These are phyloP conservation scores for Linyphia triangularis DNA, from an alignment of 2,888 invertebrate genomes.

Conservation along the genomic window DNA sequence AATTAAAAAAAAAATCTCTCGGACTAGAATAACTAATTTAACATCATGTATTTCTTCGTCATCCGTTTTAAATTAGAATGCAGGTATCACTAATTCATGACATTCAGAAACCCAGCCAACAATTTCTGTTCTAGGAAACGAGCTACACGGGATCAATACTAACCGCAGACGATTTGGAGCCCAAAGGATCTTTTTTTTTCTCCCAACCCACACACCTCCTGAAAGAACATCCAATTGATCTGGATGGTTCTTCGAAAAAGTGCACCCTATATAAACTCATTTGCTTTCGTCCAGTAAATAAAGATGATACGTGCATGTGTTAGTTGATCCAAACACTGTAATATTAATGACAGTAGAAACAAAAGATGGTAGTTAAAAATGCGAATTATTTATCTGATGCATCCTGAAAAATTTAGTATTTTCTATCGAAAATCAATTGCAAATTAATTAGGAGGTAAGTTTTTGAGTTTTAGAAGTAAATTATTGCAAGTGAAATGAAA, in stretches of 20 bases:
- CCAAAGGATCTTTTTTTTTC: conserved; percentile 8
- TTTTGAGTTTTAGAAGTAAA: no score
- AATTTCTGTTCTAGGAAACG: not conserved
- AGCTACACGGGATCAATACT: not conserved
- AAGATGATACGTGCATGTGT: not conserved
- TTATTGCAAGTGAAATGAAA: no score
- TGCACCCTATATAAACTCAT: not conserved
- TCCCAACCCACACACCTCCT: not conserved
- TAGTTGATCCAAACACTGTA: not conserved
- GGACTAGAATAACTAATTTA: not conserved
- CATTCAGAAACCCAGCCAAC: not conserved
- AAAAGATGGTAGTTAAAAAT: no score
- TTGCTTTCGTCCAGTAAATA: not conserved
- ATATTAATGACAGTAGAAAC: no score
- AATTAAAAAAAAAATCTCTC: no score
- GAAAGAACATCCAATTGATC: not conserved
- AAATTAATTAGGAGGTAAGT: not conserved
- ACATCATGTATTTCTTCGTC: not conserved
- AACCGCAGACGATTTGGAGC: conserved; percentile 30
- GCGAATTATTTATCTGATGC: not conserved
- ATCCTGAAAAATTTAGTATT: not conserved
- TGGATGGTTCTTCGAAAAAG: not conserved
- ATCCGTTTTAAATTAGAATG: not conserved
- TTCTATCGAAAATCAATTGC: not conserved
- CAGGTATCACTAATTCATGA: not conserved